A percentile compares a stretch with the other conserved stretches of the same genome.
Evolutionary conservation across 2,113 vertebrate genomes (phyloP).

Genomic region (Tragulus kanchil): DNA sequence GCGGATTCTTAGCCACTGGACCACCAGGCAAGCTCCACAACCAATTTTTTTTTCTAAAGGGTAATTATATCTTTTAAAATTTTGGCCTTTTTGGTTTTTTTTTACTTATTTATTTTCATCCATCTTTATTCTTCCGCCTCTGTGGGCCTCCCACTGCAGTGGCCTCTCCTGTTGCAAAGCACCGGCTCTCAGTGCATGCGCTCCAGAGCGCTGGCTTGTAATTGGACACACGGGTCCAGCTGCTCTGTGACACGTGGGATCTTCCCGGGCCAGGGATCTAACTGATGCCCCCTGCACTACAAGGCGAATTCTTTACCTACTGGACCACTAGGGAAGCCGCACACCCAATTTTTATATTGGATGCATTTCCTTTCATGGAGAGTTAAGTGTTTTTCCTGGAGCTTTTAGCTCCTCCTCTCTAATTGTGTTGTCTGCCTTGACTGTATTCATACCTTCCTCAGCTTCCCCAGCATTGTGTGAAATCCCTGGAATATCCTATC

Average conservation of each 20-base stretch:
- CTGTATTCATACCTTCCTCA: background rate
- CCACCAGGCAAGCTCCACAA: no score
- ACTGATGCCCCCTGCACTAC: fast-evolving
- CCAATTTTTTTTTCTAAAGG: no score
- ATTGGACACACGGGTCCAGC: background rate
- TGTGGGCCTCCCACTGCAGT: no score
- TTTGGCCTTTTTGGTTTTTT: no score
- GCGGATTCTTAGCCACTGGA: no score
- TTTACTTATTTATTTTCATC: no score
- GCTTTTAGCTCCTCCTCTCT: background rate
- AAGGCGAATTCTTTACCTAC: background rate
- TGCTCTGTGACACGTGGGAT: background rate
- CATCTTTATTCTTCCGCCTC: no score
- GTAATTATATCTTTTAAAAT: no score
- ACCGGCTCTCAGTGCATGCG: no score
- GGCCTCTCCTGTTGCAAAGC: no score
- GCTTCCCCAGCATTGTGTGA: background rate
- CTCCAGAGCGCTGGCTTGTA: no score
- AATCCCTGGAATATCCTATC: background rate
- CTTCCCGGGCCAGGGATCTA: background rate
- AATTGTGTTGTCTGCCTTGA: background rate
- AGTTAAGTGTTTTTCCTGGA: background rate
- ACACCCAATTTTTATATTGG: background rate
- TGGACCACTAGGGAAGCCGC: background rate
- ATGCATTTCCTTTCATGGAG: background rate